Evolutionary conservation across 2,888 invertebrate genomes (phyloP), one percentile per base, ranked within the genome.

Genomic region (Drosophila incognita): DNA sequence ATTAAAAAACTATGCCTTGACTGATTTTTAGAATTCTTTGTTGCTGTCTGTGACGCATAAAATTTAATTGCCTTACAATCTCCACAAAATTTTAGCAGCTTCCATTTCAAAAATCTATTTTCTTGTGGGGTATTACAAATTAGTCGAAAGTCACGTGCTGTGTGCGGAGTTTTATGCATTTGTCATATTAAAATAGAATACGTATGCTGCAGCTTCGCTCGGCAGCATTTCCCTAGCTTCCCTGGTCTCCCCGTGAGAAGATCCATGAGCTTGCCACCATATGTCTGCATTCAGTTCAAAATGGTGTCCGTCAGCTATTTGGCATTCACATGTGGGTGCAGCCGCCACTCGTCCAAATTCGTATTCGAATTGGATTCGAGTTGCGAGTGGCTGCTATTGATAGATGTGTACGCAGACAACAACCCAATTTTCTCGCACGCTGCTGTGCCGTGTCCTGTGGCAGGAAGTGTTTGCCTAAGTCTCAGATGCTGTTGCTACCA

Each of bases 131-230:
- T 46, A n/a, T 54, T 24, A 10, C 6, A 58, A 82, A 80, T 63
- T 59, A 51, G 21, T 53, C 24, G 48, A 81, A 80, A 82, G 88
- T 89, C 86, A 86, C 86, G 88, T 84, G 85, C 84, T 57, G n/a
- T 36, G 59, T 51, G 61, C 36, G 33, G 52, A 61, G 69, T 57
- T 53, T 42, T 60, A 36, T 69, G 76, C 84, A 74, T 87, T 82
- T 87, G 68, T 68, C 68, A 70, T 60, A 59, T 54, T 76, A 61
- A 82, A 73, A 75, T 69, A 69, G 74, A 83, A 74, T 73, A 80
- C 70, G 66, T 59, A 69, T 49, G 53, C 60, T 36, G 72, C 42
- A 51, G 51, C 59, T 35, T n/a, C 59, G 21, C 38, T 54, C 46
- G 46, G 13, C 15, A 15, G 21, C 21, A 15, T 24, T 24, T 15